Percentiles rank a stretch among this genome's conserved stretches.
These are phyloP conservation scores for Hemistola chrysoprasaria DNA, from an alignment of 2,888 invertebrate species.

Conservation along the genomic window DNA sequence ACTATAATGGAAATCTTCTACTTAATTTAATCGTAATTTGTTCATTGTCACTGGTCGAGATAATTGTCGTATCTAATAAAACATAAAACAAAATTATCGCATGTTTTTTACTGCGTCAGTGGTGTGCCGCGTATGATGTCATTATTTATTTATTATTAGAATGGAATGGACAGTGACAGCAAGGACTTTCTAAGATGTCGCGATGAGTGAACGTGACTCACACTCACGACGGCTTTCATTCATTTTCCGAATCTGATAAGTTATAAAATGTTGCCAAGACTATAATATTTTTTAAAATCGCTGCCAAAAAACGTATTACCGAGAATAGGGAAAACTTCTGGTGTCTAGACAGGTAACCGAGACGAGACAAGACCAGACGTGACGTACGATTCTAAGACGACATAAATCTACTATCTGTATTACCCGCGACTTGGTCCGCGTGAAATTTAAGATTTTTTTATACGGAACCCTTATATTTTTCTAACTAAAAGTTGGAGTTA, in stretches of 20 bases:
- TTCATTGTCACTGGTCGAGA: constrained; percentile 16
- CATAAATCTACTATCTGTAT: too few species aligned
- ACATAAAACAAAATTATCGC: constrained; percentile 30
- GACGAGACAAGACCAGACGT: too few species aligned
- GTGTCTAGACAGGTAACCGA: constrained; percentile 70
- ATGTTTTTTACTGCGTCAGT: constrained; percentile 31
- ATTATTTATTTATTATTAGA: constrained; percentile 30
- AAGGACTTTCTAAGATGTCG: constrained; percentile 45
- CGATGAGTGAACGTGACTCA: constrained; percentile 52
- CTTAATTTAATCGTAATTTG: constrained; percentile 16
- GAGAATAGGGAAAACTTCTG: constrained; percentile 64
- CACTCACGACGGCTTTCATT: constrained; percentile 67
- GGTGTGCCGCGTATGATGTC: constrained; percentile 34
- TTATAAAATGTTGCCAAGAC: constrained; percentile 70
- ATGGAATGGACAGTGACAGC: constrained; percentile 36
- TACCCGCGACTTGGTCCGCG: constrained; percentile 37
- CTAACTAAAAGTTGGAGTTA: too few species aligned
- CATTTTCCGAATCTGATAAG: constrained; percentile 70
- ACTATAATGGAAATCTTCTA: constrained; percentile 9
- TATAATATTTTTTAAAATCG: constrained; percentile 60
- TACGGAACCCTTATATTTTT: too few species aligned
- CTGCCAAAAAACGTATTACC: constrained; percentile 77
- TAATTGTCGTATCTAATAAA: constrained; percentile 20
- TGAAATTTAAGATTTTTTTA: too few species aligned
- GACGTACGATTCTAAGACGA: too few species aligned